Base-by-base conservation (phyloP, 1,140 invertebrate species). In the Bombus balteatus region DNA sequence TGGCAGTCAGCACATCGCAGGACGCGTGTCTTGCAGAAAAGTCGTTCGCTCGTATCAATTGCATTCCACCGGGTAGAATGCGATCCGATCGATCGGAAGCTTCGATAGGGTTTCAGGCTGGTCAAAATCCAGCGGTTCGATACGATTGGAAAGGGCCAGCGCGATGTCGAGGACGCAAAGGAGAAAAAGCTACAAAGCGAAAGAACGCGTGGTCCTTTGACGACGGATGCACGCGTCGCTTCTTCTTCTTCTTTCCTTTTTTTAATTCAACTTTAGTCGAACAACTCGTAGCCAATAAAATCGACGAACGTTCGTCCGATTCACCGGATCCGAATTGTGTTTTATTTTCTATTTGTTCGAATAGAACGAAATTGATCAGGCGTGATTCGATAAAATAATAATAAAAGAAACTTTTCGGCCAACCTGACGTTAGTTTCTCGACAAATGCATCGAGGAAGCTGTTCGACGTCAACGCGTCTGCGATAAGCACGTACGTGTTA, bases 61-160 rank as follows among this genome's bases (percentile, higher is more conserved):
- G 77, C 82, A 76, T 75, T 81, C 76, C 82, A n/a, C 13, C 22
- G 25, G 72, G 41, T 34, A 88, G 87, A 88, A 84, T 72, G 81
- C 81, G 85, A 85, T 88, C 22, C 57, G 74, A 79, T 41, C 81
- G 62, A 73, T 47, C 59, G 57, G 28, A 68, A 47, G 25, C 43
- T 53, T 65, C 53, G 62, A 59, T 62, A 75, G 25, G 66, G 15
- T 2, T 13, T 72, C 70, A 12, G 28, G 22, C 34, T 32, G 9
- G n/a, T 39, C 68, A 70, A 77, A 88, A 85, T 85, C 77, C 41
- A 39, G 71, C 72, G 77, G 34, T 39, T 62, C 39, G 43, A 66
- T n/a, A 34, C 37, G 65, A 22, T 4, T 10, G 9, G 39, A 25
- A 47, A 74, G 13, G 39, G 71, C 39, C 12, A 41, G 39, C 28